Percentiles rank a stretch among this genome's conserved stretches.
phyloP scores from a whole-genome alignment of 2,113 vertebrate genomes.

The Prolemur simus region DNA sequence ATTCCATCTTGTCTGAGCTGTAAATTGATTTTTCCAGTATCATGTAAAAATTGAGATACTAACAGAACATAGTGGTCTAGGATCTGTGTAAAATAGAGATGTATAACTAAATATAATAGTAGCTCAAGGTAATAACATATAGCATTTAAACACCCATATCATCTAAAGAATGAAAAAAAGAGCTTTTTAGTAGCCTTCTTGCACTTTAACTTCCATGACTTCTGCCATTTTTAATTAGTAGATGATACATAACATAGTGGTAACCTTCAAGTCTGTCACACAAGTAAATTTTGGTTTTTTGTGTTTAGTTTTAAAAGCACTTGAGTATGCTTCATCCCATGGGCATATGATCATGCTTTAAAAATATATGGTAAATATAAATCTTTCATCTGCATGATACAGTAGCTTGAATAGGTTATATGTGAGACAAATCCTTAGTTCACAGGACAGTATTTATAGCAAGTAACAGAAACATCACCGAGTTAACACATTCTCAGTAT shows the following conservation, averaged over 20 bases:
- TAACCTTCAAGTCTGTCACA: not conserved
- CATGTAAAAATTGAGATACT: not conserved
- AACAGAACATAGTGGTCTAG: not conserved
- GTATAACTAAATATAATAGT: not conserved
- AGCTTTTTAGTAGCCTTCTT: not conserved
- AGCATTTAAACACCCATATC: not conserved
- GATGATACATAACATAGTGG: not conserved
- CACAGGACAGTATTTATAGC: not conserved
- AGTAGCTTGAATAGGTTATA: constrained; percentile 2
- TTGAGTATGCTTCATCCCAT: not conserved
- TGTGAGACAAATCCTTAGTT: constrained; percentile 21
- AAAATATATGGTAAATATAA: constrained; percentile 18
- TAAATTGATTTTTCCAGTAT: not conserved
- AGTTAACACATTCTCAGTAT: constrained; percentile 46
- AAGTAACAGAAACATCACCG: constrained; percentile 47
- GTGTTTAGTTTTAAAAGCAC: not conserved
- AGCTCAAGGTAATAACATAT: not conserved
- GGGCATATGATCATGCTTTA: not conserved
- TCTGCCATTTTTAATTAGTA: not conserved
- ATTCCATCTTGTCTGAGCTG: not conserved
- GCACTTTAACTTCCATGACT: not conserved
- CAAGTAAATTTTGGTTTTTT: constrained; percentile 15
- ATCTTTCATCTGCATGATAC: not conserved
- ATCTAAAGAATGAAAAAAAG: not conserved
- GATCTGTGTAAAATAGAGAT: not conserved